Evolutionary conservation across 2,113 vertebrate genomes (phyloP), one percentile per base, ranked within the genome.

Genomic region (Nesospiza acunhae): DNA sequence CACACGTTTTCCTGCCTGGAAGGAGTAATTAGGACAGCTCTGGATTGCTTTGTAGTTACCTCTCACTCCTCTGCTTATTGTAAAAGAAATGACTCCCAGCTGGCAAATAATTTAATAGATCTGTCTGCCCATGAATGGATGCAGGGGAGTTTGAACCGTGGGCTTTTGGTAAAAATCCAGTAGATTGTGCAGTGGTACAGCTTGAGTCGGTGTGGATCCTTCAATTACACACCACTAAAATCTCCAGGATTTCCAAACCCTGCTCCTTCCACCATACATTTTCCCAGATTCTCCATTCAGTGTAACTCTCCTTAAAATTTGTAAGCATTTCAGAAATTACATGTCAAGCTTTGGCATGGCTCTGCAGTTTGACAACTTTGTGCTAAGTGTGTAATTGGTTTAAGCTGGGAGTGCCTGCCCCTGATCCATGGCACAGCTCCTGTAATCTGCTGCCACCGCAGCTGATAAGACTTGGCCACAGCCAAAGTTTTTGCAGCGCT

Each of bases 331-430:
- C 90, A 74, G 86, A 93, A 96, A 96, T 86, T 20, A 49, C 85
- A 87, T 60, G 70, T 72, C 89, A 83, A 75, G 83, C 90, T 93
- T 96, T 97, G 98, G 97, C 98, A 96, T n/a, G 96, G 75, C 7
- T 58, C 94, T 96, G 83, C 3, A 70, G 79, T 96, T 97, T 97
- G 96, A 97, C 97, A 97, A 96, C 91, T 97, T 96, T 80, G 91
- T 77, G 93, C 87, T 98, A 73, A 96, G 97, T 95, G 97, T 90
- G 88, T 98, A 98, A 98, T 98, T 98, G 97, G 96, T 97, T 98
- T 98, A 98, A 97, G 95, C 90, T 93, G 93, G 93, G 96, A 81
- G 90, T 90, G 90, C 96, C 94, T 95, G 75, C 4, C 81, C 27
- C 95, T 97, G 92, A 98, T 96, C 97, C 97, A 28, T 69, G 91